Evolutionary conservation across 2,797 vertebrate genomes (phyloP).

Genomic region (Chaenodraco wilsoni): DNA sequence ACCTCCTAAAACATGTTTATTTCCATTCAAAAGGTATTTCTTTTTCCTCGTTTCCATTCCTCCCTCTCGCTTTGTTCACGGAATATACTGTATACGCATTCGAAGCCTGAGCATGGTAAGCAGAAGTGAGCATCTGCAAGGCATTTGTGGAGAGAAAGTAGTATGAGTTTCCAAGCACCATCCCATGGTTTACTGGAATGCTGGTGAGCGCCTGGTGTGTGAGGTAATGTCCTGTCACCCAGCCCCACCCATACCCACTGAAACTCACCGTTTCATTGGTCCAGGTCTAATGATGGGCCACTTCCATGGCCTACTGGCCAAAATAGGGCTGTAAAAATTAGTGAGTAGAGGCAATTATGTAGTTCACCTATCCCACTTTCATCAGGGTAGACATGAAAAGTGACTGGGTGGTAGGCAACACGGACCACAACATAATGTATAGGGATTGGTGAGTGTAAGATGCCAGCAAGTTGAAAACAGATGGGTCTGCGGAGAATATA

Average conservation of each 20-base stretch:
- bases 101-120: constrained; percentile 42
- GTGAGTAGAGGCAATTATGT: constrained; percentile 64
- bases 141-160: constrained; percentile 79
- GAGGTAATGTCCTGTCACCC: constrained; percentile 82
- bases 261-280: constrained; percentile 65
- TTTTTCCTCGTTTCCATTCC: constrained; percentile 36
- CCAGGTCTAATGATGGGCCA: constrained; percentile 55
- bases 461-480: constrained; percentile 65
- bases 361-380: constrained; percentile 65
- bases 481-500: constrained; percentile 59
- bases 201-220: constrained; percentile 76
- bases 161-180: constrained; percentile 76
- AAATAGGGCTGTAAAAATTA: constrained; percentile 61
- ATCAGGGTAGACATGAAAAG: constrained; percentile 50
- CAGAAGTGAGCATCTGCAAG: constrained; percentile 79
- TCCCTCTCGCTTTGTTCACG: constrained; percentile 36
- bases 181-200: constrained; percentile 79
- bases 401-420: constrained; percentile 56
- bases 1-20: constrained; percentile 59
- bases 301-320: constrained; percentile 59
- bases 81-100: constrained; percentile 30
- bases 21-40: constrained; percentile 55
- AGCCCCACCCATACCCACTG: constrained; percentile 71
- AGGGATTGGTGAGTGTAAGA: constrained; percentile 42
- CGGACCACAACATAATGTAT: constrained; percentile 59